Conservation (phyloP, 2,888 invertebrate genomes). For the Chironomus riparius region DNA sequence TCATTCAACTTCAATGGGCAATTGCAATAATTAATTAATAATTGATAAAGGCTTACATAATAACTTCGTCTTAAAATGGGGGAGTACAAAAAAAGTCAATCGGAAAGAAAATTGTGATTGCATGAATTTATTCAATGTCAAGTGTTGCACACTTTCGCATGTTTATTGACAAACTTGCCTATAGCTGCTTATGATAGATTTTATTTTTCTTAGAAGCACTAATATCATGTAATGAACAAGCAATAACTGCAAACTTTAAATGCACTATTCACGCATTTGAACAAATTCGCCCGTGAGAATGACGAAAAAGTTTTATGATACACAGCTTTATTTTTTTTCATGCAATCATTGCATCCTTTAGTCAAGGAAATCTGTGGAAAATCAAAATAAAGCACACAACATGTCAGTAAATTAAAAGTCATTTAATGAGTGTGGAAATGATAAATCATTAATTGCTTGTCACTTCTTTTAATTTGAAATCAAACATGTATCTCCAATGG, state of each 20-base stretch:
- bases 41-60: too few species aligned
- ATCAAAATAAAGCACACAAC: too few species aligned
- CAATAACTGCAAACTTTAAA: background rate
- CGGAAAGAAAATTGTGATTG: background rate
- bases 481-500: background rate
- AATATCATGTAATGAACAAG: background rate
- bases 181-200: background rate
- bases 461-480: constrained; percentile 10
- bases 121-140: constrained; percentile 1
- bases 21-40: too few species aligned
- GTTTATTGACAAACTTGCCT: constrained; percentile 7
- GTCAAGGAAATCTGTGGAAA: background rate
- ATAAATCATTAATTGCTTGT: constrained; percentile 10
- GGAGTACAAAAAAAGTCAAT: too few species aligned
- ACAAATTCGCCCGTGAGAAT: constrained; percentile 9
- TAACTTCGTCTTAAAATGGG: too few species aligned
- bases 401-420: background rate
- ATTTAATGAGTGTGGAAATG: background rate
- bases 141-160: background rate
- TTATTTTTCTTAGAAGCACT: constrained; percentile 1
- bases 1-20: too few species aligned
- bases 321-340: background rate
- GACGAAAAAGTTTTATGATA: background rate
- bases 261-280: constrained; percentile 15
- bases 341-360: constrained; percentile 17